These are phyloP conservation scores for Ernsta delagoae DNA, from an alignment of 2,888 invertebrate species.

Conservation along the genomic window DNA sequence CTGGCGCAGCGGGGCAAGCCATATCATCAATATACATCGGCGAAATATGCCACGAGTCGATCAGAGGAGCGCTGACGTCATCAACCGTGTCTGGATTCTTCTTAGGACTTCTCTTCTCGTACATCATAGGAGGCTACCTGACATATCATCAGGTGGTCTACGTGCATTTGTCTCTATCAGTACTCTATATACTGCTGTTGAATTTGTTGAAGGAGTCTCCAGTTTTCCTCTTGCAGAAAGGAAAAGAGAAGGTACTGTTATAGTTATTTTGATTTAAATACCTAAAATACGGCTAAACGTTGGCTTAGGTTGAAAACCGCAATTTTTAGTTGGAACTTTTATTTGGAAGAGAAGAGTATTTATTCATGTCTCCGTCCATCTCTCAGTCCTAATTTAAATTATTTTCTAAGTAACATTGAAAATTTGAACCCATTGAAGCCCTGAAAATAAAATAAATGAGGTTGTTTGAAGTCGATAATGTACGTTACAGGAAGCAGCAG, in stretches of 20 bases:
- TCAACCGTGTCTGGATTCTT: constrained; percentile 62
- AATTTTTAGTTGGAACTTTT: no score
- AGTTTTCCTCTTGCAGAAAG: constrained; percentile 60
- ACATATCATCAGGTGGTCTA: constrained; percentile 62
- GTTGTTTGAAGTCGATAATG: no score
- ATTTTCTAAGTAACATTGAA: no score
- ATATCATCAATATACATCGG: constrained; percentile 69
- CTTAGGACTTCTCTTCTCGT: constrained; percentile 65
- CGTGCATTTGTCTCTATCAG: constrained; percentile 55
- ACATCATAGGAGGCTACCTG: constrained; percentile 62
- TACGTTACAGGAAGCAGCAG: constrained; percentile 62
- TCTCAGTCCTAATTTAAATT: no score
- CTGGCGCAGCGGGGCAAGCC: constrained; percentile 71
- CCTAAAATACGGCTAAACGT: no score
- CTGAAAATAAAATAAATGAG: no score
- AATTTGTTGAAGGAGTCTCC: constrained; percentile 65
- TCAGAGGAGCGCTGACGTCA: constrained; percentile 68
- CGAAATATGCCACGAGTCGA: constrained; percentile 70
- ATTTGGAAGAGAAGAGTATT: no score
- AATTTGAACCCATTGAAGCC: no score
- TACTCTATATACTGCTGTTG: constrained; percentile 60
- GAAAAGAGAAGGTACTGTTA: constrained; percentile 57
- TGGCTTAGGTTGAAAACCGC: no score
- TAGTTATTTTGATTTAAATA: no score
- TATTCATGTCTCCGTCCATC: no score